A percentile compares a stretch with the other conserved stretches of the same genome.
Conservation (phyloP, 1,140 invertebrate genomes). For the Heliothis subflexa region DNA sequence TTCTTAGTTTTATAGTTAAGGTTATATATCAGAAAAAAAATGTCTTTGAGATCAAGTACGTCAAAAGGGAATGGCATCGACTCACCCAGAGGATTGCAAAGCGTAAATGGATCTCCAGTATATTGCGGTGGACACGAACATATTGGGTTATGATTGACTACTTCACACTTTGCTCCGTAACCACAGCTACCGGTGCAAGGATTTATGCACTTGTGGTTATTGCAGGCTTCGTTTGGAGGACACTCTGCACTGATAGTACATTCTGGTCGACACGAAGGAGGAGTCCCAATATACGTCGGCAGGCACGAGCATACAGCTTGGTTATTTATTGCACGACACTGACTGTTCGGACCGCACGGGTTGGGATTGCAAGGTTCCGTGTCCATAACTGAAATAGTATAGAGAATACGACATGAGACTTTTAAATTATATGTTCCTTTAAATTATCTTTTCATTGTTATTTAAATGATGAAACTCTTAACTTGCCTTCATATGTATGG, state of each 20-base stretch:
- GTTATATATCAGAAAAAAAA: too few relatives aligned
- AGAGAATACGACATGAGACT: slow-evolving; percentile 43
- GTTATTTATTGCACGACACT: slow-evolving; percentile 89
- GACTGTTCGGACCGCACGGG: slow-evolving; percentile 91
- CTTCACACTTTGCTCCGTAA: slow-evolving; percentile 91
- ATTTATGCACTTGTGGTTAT: slow-evolving; percentile 90
- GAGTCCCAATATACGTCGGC: slow-evolving; percentile 90
- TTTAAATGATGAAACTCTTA: slow-evolving; percentile 1
- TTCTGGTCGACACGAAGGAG: slow-evolving; percentile 90
- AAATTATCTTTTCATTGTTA: not conserved
- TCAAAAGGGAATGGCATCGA: not conserved
- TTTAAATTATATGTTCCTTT: not conserved
- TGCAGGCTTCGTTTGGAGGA: slow-evolving; percentile 88
- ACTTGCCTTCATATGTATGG: slow-evolving; percentile 72
- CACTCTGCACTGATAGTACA: slow-evolving; percentile 91
- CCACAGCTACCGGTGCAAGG: slow-evolving; percentile 91
- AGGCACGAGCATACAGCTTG: slow-evolving; percentile 91
- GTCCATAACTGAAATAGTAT: slow-evolving; percentile 62
- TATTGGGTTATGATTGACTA: slow-evolving; percentile 92
- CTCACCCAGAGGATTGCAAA: slow-evolving; percentile 87
- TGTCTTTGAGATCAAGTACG: not conserved
- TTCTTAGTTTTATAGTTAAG: too few relatives aligned
- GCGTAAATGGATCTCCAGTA: slow-evolving; percentile 90
- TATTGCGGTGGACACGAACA: slow-evolving; percentile 88
- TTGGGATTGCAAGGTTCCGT: slow-evolving; percentile 88